Evolutionary conservation across 2,888 invertebrate genomes (phyloP), one percentile per base, ranked within the genome.

Genomic region (Syrphus vitripennis): DNA sequence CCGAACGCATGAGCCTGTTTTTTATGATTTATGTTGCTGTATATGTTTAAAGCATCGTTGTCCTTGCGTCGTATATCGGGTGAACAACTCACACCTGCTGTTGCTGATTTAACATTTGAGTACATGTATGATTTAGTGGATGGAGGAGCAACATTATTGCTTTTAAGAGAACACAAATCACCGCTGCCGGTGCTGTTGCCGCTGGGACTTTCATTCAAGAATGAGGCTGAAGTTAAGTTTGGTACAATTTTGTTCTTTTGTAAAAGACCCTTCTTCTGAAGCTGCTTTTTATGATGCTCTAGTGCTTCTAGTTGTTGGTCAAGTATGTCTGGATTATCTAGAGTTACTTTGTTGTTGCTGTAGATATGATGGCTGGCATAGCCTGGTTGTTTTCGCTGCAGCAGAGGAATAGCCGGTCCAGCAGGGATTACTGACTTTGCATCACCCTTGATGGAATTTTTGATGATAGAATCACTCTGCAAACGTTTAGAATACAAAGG

Each of bases 401-500:
- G 77, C 19, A 89, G 34, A 12, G 87, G 84, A 19, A 65, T 9
- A 31, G 29, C 75, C 19, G 10, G 57, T 61, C 26, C 81, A n/a
- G 50, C 42, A 34, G 45, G 16, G 10, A 59, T 45, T 19, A 61
- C 84, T 78, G 53, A 34, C 34, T 69, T 45, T 4, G 9, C 12
- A 16, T 78, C 75, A 6, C 14, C 34, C 2, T n/a, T 29, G 5
- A 50, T n/a, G 9, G 16, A 0, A 31, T 78, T 81, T 40, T 77
- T 81, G 3, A 69, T 24, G 45, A 48, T 42, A 6, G 80, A 80
- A 31, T 89, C 63, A 89, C 94, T 93, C 87, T 94, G 95, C 53
- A 95, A 91, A 67, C 96, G 94, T 29, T 96, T 94, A 42, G 96
- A 95, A 91, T 95, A 97, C 9, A 95, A 95, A 3, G 97, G 97